phyloP scores from a whole-genome alignment of 2,797 vertebrate species.

The Megalops cyprinoides region DNA sequence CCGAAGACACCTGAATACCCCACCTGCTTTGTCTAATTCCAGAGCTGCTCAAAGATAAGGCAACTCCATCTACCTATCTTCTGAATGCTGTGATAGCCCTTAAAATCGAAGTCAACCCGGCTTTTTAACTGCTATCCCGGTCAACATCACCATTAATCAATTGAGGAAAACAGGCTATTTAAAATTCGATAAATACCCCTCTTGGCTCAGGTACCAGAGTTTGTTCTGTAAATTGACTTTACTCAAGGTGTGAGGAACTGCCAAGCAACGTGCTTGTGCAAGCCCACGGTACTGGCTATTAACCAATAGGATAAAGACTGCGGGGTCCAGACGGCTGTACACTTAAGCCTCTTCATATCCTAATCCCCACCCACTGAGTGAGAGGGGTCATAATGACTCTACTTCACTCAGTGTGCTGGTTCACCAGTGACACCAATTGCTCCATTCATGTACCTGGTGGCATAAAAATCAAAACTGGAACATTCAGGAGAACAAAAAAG shows the following conservation, averaged over 20 bases:
- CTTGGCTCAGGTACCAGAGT: conserved; percentile 47
- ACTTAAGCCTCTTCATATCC: conserved; percentile 32
- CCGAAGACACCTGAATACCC: conserved; percentile 26
- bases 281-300: conserved; percentile 39
- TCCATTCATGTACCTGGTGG: not conserved
- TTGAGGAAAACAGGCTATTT: conserved; percentile 46
- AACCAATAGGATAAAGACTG: conserved; percentile 40
- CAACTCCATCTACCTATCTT: conserved; percentile 17
- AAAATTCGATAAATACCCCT: conserved; percentile 46
- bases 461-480: not conserved
- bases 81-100: not conserved
- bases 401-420: not conserved
- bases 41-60: not conserved
- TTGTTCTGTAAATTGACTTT: conserved; percentile 15
- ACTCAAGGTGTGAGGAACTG: conserved; percentile 47
- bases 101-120: conserved; percentile 15
- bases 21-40: not conserved
- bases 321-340: conserved; percentile 26
- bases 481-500: not conserved
- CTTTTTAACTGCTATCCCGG: conserved; percentile 43
- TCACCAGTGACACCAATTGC: not conserved
- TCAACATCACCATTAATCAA: not conserved
- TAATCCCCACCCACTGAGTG: not conserved
- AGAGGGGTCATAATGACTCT: conserved; percentile 13
- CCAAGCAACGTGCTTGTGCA: too few relatives aligned